Conservation (phyloP, 2,888 invertebrate species). For the Callosobruchus maculatus region DNA sequence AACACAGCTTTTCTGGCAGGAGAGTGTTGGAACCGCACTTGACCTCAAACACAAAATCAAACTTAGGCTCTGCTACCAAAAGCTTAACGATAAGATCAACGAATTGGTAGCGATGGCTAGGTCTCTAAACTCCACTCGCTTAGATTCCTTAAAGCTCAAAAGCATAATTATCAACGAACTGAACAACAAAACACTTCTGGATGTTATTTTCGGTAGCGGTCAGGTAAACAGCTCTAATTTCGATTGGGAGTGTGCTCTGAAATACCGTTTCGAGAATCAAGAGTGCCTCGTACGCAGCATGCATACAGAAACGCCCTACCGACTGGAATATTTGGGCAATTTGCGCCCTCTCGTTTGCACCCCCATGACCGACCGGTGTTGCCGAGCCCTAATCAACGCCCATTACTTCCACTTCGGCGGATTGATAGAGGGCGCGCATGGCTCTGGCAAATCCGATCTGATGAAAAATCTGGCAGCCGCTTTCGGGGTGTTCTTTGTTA, state of each 20-base stretch:
- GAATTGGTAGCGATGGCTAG: conserved; percentile 35
- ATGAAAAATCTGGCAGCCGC: conserved; percentile 85
- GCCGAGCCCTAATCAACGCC: conserved; percentile 74
- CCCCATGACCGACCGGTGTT: conserved; percentile 70
- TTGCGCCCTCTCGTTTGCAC: conserved; percentile 66
- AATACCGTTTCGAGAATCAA: conserved; percentile 66
- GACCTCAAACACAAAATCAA: conserved; percentile 24
- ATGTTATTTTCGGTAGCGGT: conserved; percentile 58
- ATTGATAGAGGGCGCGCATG: conserved; percentile 73
- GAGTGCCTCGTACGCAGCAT: conserved; percentile 65
- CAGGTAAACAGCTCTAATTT: conserved; percentile 61
- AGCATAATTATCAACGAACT: conserved; percentile 22
- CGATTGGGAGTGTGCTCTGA: conserved; percentile 75
- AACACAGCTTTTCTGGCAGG: conserved; percentile 26
- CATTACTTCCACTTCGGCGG: conserved; percentile 75
- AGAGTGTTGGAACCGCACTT: conserved; percentile 50
- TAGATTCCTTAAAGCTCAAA: conserved; percentile 47
- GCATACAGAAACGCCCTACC: conserved; percentile 69
- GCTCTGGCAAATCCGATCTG: conserved; percentile 84
- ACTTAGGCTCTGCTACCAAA: conserved; percentile 22
- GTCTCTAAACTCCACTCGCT: conserved; percentile 25
- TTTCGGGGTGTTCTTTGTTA: conserved; percentile 57
- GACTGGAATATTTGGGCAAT: conserved; percentile 82
- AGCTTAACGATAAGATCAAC: conserved; percentile 17
- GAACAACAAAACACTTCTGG: conserved; percentile 70